These are phyloP conservation scores for Athalia cordata DNA, from an alignment of 2,888 invertebrate species.

Conservation along the genomic window DNA sequence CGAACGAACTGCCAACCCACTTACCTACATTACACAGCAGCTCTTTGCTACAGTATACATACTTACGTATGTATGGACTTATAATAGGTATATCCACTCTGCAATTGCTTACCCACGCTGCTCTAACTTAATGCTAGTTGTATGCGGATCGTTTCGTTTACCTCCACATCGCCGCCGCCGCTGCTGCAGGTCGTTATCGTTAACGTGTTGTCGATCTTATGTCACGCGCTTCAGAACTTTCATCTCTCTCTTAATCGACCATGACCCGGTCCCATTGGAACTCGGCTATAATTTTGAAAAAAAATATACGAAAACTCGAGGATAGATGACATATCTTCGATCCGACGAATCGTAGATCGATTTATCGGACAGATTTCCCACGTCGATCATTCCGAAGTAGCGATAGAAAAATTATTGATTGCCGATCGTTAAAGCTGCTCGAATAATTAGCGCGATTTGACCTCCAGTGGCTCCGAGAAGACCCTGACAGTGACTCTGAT, in stretches of 20 bases:
- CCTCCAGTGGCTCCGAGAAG: neutral
- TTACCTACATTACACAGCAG: constrained; percentile 70
- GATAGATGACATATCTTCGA: too few relatives aligned
- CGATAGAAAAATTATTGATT: neutral
- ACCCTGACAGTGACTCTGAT: constrained; percentile 6
- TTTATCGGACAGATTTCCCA: too few relatives aligned
- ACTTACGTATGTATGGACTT: constrained; percentile 14
- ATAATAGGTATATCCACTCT: neutral
- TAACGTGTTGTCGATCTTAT: constrained; percentile 39
- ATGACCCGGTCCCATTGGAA: constrained; percentile 38
- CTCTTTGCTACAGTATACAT: neutral
- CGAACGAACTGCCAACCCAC: constrained; percentile 70
- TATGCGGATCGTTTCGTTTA: neutral
- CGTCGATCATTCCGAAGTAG: too few relatives aligned
- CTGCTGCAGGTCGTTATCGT: constrained; percentile 33
- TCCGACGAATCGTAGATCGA: too few relatives aligned
- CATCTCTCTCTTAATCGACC: constrained; percentile 37
- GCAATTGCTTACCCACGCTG: constrained; percentile 31
- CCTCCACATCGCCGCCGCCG: constrained; percentile 5
- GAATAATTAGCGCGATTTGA: neutral
- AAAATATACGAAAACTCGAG: too few relatives aligned
- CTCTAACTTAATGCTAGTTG: neutral
- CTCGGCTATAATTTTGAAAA: neutral
- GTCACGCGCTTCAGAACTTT: constrained; percentile 39
- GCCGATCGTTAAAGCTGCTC: neutral